phyloP scores from a whole-genome alignment of 2,797 vertebrate genomes.

The Cyprinella venusta region DNA sequence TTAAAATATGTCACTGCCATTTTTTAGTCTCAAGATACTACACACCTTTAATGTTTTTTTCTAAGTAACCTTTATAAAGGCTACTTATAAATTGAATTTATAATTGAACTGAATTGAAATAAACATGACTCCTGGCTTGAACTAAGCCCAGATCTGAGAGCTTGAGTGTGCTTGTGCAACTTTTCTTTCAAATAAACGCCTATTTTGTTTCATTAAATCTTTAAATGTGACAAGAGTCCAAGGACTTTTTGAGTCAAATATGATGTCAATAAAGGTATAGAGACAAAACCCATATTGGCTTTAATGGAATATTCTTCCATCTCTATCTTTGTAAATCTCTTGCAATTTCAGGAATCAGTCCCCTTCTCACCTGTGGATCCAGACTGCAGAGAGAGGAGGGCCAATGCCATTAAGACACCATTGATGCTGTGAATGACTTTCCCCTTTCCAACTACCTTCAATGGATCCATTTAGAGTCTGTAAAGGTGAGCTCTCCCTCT shows the following conservation, averaged over 20 bases:
- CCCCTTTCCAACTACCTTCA: constrained; percentile 53
- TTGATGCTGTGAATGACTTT: constrained; percentile 59
- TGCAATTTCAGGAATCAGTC: constrained; percentile 60
- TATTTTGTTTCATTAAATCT: neutral
- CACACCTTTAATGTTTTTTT: too few species aligned
- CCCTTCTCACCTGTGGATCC: constrained; percentile 56
- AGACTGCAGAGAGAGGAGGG: constrained; percentile 48
- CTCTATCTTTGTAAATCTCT: constrained; percentile 54
- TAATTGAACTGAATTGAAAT: too few species aligned
- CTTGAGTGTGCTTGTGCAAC: neutral
- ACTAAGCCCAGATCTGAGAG: neutral
- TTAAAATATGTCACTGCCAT: too few species aligned
- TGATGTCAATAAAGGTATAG: constrained; percentile 39
- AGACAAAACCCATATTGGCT: constrained; percentile 51
- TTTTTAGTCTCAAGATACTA: too few species aligned
- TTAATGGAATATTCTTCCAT: constrained; percentile 58
- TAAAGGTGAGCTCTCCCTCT: constrained; percentile 47
- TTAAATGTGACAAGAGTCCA: neutral
- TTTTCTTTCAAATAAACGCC: neutral
- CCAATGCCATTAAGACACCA: constrained; percentile 59
- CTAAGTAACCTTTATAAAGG: too few species aligned
- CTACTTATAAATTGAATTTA: too few species aligned
- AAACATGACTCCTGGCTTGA: too few species aligned
- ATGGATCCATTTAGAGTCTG: constrained; percentile 57
- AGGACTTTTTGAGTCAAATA: constrained; percentile 15